These are phyloP conservation scores for Astreopora myriophthalma DNA, from an alignment of 64 coral and sea anemone genomes.

Conservation along the genomic window DNA sequence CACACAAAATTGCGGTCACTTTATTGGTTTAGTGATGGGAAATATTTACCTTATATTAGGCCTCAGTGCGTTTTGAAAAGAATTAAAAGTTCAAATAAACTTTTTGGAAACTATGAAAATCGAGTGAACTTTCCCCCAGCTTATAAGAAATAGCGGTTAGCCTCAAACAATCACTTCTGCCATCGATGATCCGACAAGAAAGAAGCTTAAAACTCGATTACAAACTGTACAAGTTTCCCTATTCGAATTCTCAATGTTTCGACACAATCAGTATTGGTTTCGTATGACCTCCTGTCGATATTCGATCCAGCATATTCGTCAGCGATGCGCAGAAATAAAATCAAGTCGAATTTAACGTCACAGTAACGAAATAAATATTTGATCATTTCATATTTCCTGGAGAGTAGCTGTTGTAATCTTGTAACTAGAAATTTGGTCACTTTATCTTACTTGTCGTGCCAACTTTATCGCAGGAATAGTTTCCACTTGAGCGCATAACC, in stretches of 20 bases:
- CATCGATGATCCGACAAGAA: not conserved
- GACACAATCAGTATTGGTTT: not conserved
- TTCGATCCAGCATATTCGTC: not conserved
- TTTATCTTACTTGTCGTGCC: too few species aligned
- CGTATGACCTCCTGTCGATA: not conserved
- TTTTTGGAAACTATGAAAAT: not conserved
- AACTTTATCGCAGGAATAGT: too few species aligned
- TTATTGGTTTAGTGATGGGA: not conserved
- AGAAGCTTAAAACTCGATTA: not conserved
- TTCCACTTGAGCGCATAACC: too few species aligned
- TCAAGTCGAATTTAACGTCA: not conserved
- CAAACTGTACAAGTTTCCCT: not conserved
- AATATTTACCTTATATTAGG: constrained; percentile 3
- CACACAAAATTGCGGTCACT: not conserved
- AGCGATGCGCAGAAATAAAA: not conserved
- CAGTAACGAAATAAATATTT: constrained; percentile 6
- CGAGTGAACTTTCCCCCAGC: not conserved
- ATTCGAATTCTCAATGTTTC: not conserved
- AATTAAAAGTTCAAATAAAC: not conserved
- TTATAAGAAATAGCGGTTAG: not conserved
- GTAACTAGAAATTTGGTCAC: not conserved
- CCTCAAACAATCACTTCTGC: not conserved
- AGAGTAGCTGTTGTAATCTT: not conserved
- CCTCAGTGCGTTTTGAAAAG: not conserved
- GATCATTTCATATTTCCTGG: not conserved